phyloP scores from a whole-genome alignment of 2,797 vertebrate genomes.

The Erithacus rubecula region DNA sequence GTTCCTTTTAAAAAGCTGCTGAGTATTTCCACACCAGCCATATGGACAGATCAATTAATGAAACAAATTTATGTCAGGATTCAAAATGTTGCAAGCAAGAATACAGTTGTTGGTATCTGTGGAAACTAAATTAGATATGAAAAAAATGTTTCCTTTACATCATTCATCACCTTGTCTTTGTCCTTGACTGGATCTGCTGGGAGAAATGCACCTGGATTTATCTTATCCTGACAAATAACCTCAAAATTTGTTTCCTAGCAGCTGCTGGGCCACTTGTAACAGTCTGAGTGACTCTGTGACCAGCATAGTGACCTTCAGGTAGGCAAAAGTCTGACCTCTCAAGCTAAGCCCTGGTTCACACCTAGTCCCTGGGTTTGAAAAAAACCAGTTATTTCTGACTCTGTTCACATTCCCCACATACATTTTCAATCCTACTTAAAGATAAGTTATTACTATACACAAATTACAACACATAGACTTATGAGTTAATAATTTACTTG shows the following conservation, averaged over 20 bases:
- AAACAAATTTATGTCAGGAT: neutral
- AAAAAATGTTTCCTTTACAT: neutral
- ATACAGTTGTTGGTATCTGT: neutral
- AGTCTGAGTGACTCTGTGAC: neutral
- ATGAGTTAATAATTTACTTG: slow-evolving; percentile 63
- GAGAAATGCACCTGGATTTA: neutral
- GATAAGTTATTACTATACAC: slow-evolving; percentile 38
- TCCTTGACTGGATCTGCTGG: neutral
- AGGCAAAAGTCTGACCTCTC: neutral
- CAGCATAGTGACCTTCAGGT: neutral
- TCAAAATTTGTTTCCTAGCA: neutral
- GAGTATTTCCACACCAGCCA: neutral
- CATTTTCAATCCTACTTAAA: slow-evolving; percentile 17
- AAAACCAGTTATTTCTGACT: neutral
- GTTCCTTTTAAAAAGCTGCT: neutral
- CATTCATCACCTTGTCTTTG: neutral
- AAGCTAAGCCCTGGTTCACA: neutral
- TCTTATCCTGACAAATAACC: neutral
- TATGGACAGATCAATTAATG: neutral
- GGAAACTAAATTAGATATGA: neutral
- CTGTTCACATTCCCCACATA: neutral
- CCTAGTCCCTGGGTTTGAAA: neutral
- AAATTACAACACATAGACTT: slow-evolving; percentile 56
- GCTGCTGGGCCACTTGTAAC: neutral
- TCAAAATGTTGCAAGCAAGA: neutral